Evolutionary conservation across 2,888 invertebrate species (phyloP).

Genomic region (Brenthis ino): DNA sequence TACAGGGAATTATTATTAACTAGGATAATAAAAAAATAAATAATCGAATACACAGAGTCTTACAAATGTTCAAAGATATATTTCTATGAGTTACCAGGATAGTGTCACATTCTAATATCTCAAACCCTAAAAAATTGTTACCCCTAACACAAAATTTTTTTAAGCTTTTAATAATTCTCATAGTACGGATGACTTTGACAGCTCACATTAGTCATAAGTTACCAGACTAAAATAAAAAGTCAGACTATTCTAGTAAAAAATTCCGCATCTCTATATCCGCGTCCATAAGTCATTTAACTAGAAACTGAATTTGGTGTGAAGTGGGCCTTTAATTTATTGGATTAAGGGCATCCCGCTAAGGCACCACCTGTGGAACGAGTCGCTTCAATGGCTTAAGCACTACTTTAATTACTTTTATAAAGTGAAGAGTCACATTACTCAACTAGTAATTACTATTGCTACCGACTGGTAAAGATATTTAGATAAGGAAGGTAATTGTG

Average conservation of each 20-base stretch:
- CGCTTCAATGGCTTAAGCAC: conserved; percentile 22
- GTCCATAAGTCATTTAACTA: conserved; percentile 42
- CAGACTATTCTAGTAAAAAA: conserved; percentile 19
- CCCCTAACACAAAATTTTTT: too few relatives aligned
- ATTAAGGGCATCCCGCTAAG: conserved; percentile 63
- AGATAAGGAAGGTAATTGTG: conserved; percentile 32
- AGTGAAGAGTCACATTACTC: conserved; percentile 19
- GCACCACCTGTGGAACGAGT: conserved; percentile 74
- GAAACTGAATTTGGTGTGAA: conserved; percentile 57
- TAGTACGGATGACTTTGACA: too few relatives aligned
- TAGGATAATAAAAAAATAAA: too few relatives aligned
- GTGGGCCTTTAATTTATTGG: conserved; percentile 65
- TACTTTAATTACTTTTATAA: conserved; percentile 27
- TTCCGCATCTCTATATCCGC: conserved; percentile 27
- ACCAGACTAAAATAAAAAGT: not conserved
- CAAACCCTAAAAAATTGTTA: too few relatives aligned
- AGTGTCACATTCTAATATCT: too few relatives aligned
- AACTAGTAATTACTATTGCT: conserved; percentile 24
- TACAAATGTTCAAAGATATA: too few relatives aligned
- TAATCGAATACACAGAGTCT: too few relatives aligned
- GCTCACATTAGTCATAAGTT: not conserved
- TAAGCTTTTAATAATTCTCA: too few relatives aligned
- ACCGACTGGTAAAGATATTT: conserved; percentile 24
- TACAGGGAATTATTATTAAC: too few relatives aligned
- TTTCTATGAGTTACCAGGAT: too few relatives aligned